phyloP scores from a whole-genome alignment of 2,888 invertebrate genomes.

The Smittia aterrima region DNA sequence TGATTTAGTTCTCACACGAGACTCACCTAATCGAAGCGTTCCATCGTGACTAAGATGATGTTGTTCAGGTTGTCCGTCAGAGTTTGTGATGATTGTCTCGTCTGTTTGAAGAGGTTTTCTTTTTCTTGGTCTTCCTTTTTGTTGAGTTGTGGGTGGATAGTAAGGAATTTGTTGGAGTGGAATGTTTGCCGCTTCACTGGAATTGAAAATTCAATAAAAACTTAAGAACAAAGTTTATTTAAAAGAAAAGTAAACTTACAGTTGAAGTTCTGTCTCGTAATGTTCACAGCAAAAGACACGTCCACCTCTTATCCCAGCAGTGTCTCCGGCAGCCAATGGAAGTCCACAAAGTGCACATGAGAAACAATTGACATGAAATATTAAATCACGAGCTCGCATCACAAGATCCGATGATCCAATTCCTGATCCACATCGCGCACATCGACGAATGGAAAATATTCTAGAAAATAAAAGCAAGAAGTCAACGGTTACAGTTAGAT shows the following conservation, averaged over 20 bases:
- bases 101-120: constrained; percentile 45
- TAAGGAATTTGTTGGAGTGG: constrained; percentile 37
- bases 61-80: background rate
- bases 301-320: constrained; percentile 83
- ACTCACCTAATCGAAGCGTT: constrained; percentile 37
- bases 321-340: constrained; percentile 82
- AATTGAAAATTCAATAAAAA: background rate
- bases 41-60: constrained; percentile 30
- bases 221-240: background rate
- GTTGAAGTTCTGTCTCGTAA: constrained; percentile 52
- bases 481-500: background rate
- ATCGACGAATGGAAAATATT: constrained; percentile 80
- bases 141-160: constrained; percentile 28
- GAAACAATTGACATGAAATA: constrained; percentile 89
- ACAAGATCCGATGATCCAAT: constrained; percentile 86
- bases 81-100: constrained; percentile 31
- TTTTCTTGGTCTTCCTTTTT: constrained; percentile 48
- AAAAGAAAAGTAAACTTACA: constrained; percentile 42
- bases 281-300: constrained; percentile 70
- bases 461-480: constrained; percentile 65
- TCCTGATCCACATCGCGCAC: constrained; percentile 79
- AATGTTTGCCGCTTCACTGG: constrained; percentile 34
- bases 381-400: constrained; percentile 83
- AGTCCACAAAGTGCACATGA: constrained; percentile 81
- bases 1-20: background rate